Evolutionary conservation across 1,140 invertebrate genomes (phyloP), one percentile per base, ranked within the genome.

Genomic region (Euborellia annulipes): DNA sequence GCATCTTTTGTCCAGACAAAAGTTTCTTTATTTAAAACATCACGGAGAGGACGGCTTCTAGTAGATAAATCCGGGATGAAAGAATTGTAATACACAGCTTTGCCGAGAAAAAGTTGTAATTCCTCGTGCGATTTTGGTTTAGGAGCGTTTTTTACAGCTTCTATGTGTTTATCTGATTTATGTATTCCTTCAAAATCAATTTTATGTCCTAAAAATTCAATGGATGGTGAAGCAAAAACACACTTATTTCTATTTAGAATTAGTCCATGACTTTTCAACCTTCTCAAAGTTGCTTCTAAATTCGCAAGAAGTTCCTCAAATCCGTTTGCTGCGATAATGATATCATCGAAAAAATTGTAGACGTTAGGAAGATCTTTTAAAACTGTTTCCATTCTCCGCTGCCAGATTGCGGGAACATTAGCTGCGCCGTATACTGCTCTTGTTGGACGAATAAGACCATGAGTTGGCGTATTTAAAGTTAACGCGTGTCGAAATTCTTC

Each of bases 131-230:
- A 65, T 34, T 45, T 46, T 20, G 64, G 66, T 18, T 22, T 34
- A 1, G 62, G 59, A 20, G 57, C 60, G 2, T 62, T 53, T 18
- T 43, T 21, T 36, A 68, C 62, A 2, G 63, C 59, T 34, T 61
- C 46, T 9, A 59, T 37, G 36, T 37, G 36, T 17, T n/a, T n/a
- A 37, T 37, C 4, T 3, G 36, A 37, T n/a, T 37, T 37, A n/a
- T 37, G 36, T n/a, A 37, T n/a, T 9, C 39, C 48, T 7, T 43
- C 53, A 50, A 18, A 8, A 45, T 50, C n/a, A 20, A 53, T 46
- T 9, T 44, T 45, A 23, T 55, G 49, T 11, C 57, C 57, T 13
- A 59, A 39, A 36, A 47, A 56, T 40, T 56, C 48, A 3, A 58
- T 34, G 8, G 51, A 20, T 8, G 44, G n/a, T 32, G 19, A 46